phyloP scores from a whole-genome alignment of 2,888 invertebrate species.

The Sturmia bella region DNA sequence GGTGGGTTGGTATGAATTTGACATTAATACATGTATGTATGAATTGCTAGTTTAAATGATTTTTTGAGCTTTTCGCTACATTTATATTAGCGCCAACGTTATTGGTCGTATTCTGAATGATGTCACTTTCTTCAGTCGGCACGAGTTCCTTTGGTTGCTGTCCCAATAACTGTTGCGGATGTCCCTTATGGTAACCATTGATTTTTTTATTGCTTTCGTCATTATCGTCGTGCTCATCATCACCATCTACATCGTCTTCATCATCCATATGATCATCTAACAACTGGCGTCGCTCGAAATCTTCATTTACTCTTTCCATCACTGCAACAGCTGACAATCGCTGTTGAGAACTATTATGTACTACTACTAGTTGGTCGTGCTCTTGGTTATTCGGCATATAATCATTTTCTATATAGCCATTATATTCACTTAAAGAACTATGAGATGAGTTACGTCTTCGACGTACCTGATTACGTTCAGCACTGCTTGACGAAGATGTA shows the following conservation, averaged over 20 bases:
- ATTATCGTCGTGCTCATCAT: constrained; percentile 37
- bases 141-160: constrained; percentile 11
- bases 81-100: constrained; percentile 24
- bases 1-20: constrained; percentile 13
- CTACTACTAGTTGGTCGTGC: not conserved
- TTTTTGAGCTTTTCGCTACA: constrained; percentile 19
- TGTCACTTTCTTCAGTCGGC: constrained; percentile 23
- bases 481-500: constrained; percentile 74
- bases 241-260: constrained; percentile 39
- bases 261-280: constrained; percentile 64
- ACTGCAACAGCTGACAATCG: not conserved
- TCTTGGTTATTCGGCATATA: constrained; percentile 60
- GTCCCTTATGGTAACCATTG: constrained; percentile 33
- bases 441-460: constrained; percentile 74
- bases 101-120: constrained; percentile 29
- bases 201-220: constrained; percentile 26
- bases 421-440: constrained; percentile 74
- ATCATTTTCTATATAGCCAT: constrained; percentile 68
- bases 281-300: constrained; percentile 61
- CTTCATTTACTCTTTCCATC: constrained; percentile 25
- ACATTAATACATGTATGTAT: constrained; percentile 12
- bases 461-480: constrained; percentile 64
- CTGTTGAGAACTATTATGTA: not conserved
- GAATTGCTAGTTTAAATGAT: constrained; percentile 40
- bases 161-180: constrained; percentile 7